phyloP scores from a whole-genome alignment of 2,888 invertebrate genomes.

The Meiosimyza decipiens region DNA sequence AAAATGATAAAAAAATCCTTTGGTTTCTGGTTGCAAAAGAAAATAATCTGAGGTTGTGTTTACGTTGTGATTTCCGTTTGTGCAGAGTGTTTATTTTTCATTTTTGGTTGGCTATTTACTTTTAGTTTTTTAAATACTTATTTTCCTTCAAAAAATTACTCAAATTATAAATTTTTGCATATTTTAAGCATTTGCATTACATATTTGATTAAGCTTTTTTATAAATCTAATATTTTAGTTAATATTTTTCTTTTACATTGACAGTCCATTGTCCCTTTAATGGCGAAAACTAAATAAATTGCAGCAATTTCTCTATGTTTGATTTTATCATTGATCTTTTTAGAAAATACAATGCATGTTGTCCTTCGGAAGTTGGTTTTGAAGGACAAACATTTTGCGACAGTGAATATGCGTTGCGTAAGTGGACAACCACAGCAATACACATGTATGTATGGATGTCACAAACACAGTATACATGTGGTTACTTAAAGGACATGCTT shows the following conservation, averaged over 20 bases:
- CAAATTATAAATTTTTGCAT: too few relatives aligned
- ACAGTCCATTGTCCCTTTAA: neutral
- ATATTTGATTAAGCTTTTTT: neutral
- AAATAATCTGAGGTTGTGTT: neutral
- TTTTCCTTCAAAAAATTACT: neutral
- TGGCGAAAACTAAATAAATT: constrained; percentile 23
- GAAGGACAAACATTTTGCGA: neutral
- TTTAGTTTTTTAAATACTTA: neutral
- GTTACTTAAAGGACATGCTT: constrained; percentile 11
- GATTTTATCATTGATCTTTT: neutral
- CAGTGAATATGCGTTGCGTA: too few relatives aligned
- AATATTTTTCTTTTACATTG: neutral
- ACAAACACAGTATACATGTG: neutral
- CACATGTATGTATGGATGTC: neutral
- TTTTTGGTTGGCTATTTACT: too few relatives aligned
- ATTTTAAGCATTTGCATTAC: neutral
- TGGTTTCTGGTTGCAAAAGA: too few relatives aligned
- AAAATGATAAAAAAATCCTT: neutral
- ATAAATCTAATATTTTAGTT: neutral
- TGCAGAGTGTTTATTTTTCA: too few relatives aligned
- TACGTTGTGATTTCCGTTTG: neutral
- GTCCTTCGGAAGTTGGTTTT: neutral
- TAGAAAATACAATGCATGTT: neutral
- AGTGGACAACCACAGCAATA: neutral
- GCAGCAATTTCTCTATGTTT: constrained; percentile 19